Percentiles rank a stretch among this genome's conserved stretches.
These are phyloP conservation scores for Microplitis mediator DNA, from an alignment of 1,140 invertebrate genomes.

Conservation along the genomic window DNA sequence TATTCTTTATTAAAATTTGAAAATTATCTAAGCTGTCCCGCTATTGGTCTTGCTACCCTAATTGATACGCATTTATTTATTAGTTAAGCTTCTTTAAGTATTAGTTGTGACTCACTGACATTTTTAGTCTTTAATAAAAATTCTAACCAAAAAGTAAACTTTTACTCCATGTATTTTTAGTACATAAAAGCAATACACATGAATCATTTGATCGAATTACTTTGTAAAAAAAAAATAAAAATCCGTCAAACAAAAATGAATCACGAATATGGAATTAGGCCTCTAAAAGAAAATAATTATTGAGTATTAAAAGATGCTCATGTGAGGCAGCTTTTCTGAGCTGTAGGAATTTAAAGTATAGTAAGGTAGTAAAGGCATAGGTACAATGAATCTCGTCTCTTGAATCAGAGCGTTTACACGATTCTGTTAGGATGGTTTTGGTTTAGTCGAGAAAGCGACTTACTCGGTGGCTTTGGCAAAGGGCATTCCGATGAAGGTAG, in stretches of 20 bases:
- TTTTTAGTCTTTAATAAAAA: neutral
- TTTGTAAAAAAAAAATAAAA: no score
- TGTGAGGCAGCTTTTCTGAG: neutral
- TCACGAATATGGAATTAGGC: no score
- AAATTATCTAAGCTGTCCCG: no score
- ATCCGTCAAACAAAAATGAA: no score
- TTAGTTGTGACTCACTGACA: neutral
- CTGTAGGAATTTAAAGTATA: constrained; percentile 4
- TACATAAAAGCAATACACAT: neutral
- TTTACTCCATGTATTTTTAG: neutral
- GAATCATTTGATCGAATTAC: no score
- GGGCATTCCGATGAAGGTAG: constrained; percentile 95
- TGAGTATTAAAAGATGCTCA: no score
- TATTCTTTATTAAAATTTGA: no score
- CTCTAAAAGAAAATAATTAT: no score
- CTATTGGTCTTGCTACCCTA: no score
- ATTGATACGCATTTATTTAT: no score
- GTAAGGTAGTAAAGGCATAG: constrained; percentile 11
- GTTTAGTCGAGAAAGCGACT: constrained; percentile 69
- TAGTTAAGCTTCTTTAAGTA: no score
- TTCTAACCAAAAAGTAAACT: neutral
- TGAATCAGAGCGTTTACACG: constrained; percentile 46
- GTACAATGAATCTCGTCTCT: constrained; percentile 41
- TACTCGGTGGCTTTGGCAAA: constrained; percentile 98
- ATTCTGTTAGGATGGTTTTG: constrained; percentile 25